A percentile compares a stretch with the other conserved stretches of the same genome.
Conservation (phyloP, 1,140 invertebrate genomes). For the Kradibia gibbosae region DNA sequence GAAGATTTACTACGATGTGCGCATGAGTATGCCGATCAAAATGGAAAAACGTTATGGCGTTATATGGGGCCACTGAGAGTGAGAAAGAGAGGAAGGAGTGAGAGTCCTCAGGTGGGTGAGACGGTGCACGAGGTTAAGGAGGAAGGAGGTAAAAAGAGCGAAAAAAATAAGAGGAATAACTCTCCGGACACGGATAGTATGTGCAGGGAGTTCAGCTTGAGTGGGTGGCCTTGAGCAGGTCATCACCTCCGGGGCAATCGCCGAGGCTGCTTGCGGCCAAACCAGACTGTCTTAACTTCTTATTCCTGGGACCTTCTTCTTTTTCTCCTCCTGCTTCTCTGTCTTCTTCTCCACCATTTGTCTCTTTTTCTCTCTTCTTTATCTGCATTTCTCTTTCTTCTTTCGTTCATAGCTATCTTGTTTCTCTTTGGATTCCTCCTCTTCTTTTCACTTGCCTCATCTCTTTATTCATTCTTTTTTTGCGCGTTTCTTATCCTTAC, state of each 20-base stretch:
- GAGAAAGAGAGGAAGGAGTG: neutral
- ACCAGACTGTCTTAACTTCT: conserved; percentile 65
- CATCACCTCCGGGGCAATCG: conserved; percentile 65
- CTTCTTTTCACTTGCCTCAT: conserved; percentile 24
- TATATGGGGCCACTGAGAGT: neutral
- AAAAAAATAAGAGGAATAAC: conserved; percentile 50
- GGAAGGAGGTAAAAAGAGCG: conserved; percentile 27
- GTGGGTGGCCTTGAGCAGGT: conserved; percentile 71
- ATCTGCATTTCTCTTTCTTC: conserved; percentile 35
- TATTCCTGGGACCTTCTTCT: conserved; percentile 50
- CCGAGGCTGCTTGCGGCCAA: conserved; percentile 37
- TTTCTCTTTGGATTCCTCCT: conserved; percentile 41
- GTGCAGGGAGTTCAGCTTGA: conserved; percentile 57
- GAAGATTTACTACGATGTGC: no score
- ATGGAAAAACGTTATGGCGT: conserved; percentile 5
- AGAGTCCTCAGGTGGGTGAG: neutral
- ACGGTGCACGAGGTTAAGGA: neutral
- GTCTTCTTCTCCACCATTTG: conserved; percentile 16
- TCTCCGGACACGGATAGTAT: conserved; percentile 22
- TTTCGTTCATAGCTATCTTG: conserved; percentile 1
- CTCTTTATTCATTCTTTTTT: conserved; percentile 1
- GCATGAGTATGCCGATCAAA: neutral
- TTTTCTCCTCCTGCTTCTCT: conserved; percentile 23
- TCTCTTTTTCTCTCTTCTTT: conserved; percentile 27
- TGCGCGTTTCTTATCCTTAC: neutral